These are phyloP conservation scores for Peromyscus polionotus DNA, from an alignment of 2,113 vertebrate species.

Conservation along the genomic window DNA sequence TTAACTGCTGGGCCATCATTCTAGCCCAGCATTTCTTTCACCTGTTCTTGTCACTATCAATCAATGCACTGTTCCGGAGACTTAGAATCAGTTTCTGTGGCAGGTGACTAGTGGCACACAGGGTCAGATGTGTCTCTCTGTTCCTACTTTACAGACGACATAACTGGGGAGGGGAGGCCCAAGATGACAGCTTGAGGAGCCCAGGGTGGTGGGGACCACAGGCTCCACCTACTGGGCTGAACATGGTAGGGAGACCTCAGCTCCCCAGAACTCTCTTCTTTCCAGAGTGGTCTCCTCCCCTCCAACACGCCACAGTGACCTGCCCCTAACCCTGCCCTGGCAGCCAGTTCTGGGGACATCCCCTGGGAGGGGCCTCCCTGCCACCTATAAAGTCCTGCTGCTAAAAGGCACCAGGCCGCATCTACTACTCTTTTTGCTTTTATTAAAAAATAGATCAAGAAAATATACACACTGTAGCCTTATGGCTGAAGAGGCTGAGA, in stretches of 20 bases:
- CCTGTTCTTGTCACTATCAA: background rate
- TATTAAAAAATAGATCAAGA: constrained; percentile 81
- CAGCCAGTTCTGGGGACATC: background rate
- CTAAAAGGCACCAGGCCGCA: background rate
- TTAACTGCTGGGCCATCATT: background rate
- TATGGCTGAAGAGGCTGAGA: background rate
- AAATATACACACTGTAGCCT: constrained; percentile 74
- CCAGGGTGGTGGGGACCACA: background rate
- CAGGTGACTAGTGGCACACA: background rate
- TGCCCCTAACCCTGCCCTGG: background rate
- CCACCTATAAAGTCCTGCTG: background rate
- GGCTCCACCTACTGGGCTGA: background rate
- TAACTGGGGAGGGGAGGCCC: background rate
- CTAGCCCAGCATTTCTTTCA: background rate
- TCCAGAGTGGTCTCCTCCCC: background rate
- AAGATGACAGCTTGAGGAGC: background rate
- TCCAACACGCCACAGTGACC: background rate
- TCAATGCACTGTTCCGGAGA: background rate
- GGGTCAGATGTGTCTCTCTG: background rate
- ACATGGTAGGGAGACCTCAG: no score
- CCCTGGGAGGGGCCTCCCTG: background rate
- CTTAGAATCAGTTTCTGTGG: background rate
- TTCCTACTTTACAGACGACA: background rate
- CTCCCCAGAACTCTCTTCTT: background rate
- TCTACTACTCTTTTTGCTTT: constrained; percentile 59